phyloP scores from a whole-genome alignment of 2,797 vertebrate species.

The Chiroxiphia lanceolata region DNA sequence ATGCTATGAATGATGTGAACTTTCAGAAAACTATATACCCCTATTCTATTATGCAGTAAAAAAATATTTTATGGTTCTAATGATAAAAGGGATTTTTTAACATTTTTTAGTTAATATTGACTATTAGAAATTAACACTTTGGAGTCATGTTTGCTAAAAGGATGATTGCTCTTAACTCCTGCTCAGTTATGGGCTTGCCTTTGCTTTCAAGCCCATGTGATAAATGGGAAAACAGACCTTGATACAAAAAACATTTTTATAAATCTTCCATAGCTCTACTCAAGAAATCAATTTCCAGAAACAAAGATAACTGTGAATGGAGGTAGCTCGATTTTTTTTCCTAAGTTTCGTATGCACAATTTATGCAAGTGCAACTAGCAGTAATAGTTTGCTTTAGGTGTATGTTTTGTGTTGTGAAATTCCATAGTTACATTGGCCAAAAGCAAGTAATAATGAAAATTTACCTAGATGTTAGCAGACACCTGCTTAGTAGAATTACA shows the following conservation, averaged over 20 bases:
- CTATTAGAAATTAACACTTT: not conserved
- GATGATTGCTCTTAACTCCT: slow-evolving; percentile 12
- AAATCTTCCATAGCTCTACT: slow-evolving; percentile 12
- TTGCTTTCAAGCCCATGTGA: slow-evolving; percentile 28
- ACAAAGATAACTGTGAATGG: not conserved
- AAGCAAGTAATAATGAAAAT: not conserved
- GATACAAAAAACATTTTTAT: slow-evolving; percentile 11
- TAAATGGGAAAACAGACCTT: slow-evolving; percentile 1
- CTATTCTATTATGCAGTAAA: not conserved
- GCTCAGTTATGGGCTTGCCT: slow-evolving; percentile 15
- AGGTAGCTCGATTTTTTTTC: not conserved
- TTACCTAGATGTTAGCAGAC: not conserved
- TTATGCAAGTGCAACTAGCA: not conserved
- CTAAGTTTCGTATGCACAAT: not conserved
- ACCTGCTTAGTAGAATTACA: not conserved
- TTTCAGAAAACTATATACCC: not conserved
- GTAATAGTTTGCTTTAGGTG: not conserved
- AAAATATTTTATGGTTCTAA: not conserved
- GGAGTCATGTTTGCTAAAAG: not conserved
- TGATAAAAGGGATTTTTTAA: not conserved
- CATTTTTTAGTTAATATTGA: slow-evolving; percentile 19
- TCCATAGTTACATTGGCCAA: not conserved
- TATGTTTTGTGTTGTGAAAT: not conserved
- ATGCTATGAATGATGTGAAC: not conserved
- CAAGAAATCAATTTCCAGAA: slow-evolving; percentile 33